These are phyloP conservation scores for Drosophila mulleri DNA, from an alignment of 2,888 invertebrate species.

Conservation along the genomic window DNA sequence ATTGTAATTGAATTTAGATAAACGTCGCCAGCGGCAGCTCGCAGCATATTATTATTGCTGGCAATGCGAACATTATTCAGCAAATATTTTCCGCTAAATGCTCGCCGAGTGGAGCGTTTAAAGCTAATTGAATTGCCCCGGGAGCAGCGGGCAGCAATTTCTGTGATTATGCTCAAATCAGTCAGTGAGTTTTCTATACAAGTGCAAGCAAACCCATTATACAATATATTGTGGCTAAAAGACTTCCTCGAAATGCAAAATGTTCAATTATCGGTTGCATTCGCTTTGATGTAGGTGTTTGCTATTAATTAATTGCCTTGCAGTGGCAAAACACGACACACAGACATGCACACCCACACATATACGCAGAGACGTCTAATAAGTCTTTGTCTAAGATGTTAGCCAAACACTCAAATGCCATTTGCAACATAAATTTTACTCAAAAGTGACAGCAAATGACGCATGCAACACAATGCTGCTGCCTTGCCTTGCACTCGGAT, in stretches of 20 bases:
- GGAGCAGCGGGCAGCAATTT: slow-evolving; percentile 36
- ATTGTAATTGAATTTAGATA: slow-evolving; percentile 61
- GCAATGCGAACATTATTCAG: slow-evolving; percentile 28
- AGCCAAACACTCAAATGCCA: slow-evolving; percentile 58
- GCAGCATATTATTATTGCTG: slow-evolving; percentile 29
- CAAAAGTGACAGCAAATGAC: slow-evolving; percentile 57
- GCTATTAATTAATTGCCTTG: slow-evolving; percentile 69
- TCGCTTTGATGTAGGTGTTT: slow-evolving; percentile 58
- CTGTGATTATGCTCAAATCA: slow-evolving; percentile 28
- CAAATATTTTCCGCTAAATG: slow-evolving; percentile 28
- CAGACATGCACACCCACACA: no score
- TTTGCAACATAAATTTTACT: slow-evolving; percentile 69
- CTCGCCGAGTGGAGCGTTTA: slow-evolving; percentile 21
- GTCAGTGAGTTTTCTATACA: slow-evolving; percentile 13
- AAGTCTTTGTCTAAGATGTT: slow-evolving; percentile 34
- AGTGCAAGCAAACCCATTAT: not conserved
- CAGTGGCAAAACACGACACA: slow-evolving; percentile 7
- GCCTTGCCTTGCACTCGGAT: slow-evolving; percentile 21
- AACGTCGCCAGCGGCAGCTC: slow-evolving; percentile 30
- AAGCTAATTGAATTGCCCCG: slow-evolving; percentile 59
- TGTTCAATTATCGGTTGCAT: slow-evolving; percentile 33
- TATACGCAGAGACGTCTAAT: slow-evolving; percentile 11
- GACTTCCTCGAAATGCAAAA: slow-evolving; percentile 38
- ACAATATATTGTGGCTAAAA: not conserved
- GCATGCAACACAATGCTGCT: slow-evolving; percentile 32